phyloP scores from a whole-genome alignment of 2,888 invertebrate genomes.

The Ichneumoninae sp. region DNA sequence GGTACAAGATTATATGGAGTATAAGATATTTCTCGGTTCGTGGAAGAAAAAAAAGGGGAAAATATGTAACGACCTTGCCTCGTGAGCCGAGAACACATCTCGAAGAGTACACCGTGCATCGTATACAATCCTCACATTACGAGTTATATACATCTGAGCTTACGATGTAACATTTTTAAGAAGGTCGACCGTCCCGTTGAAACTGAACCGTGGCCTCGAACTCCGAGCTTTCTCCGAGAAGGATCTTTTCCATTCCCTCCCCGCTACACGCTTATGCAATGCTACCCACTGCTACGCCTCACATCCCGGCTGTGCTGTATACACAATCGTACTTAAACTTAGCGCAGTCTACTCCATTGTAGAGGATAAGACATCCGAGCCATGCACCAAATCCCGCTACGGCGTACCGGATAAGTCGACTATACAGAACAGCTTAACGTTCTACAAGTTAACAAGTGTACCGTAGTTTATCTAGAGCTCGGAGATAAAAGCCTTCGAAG shows the following conservation, averaged over 20 bases:
- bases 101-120: constrained; percentile 13
- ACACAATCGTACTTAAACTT: constrained; percentile 9
- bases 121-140: not conserved
- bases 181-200: constrained; percentile 15
- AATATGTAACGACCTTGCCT: constrained; percentile 38
- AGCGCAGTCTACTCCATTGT: constrained; percentile 4
- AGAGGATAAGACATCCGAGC: constrained; percentile 17
- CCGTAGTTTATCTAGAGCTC: not conserved
- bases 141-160: constrained; percentile 16
- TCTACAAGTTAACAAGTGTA: not conserved
- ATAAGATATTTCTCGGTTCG: constrained; percentile 1
- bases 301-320: constrained; percentile 11
- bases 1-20: constrained; percentile 10
- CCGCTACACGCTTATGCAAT: not conserved
- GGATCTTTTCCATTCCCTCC: constrained; percentile 14
- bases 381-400: not conserved
- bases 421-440: not conserved
- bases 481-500: not conserved
- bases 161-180: constrained; percentile 6
- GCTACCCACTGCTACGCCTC: constrained; percentile 5
- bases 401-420: constrained; percentile 17
- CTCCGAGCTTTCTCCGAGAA: constrained; percentile 1
- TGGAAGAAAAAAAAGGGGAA: constrained; percentile 22
- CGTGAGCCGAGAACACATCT: constrained; percentile 33
- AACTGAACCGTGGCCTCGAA: constrained; percentile 13